Percentiles rank a stretch among this genome's conserved stretches.
These are phyloP conservation scores for Isaurus tuberculatus DNA, from an alignment of 92 coral and sea anemone genomes.

Conservation along the genomic window DNA sequence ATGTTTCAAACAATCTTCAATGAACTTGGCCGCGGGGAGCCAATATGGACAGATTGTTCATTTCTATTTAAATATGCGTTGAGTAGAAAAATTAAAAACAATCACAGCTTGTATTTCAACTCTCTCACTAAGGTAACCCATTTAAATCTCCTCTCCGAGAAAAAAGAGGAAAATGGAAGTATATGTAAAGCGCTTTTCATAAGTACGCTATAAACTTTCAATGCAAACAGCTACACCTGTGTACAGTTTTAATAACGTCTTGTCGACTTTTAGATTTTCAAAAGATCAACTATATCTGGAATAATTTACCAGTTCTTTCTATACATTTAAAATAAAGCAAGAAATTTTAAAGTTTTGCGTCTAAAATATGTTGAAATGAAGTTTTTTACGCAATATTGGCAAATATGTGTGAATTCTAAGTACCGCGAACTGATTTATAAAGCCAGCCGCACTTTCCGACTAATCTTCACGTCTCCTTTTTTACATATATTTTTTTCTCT, in stretches of 20 bases:
- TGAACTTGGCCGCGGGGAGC: background rate
- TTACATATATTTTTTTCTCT: background rate
- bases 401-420: background rate
- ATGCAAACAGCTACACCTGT: constrained; percentile 37
- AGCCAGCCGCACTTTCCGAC: background rate
- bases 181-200: background rate
- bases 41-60: background rate
- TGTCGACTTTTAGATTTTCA: too few relatives aligned
- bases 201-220: constrained; percentile 11
- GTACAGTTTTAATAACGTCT: constrained; percentile 3
- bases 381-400: background rate
- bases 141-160: background rate
- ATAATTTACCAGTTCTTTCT: background rate
- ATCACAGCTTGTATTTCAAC: background rate
- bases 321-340: background rate
- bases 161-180: background rate
- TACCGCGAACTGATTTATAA: constrained; percentile 5
- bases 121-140: background rate
- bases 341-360: background rate
- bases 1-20: constrained; percentile 9
- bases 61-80: background rate
- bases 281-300: constrained; percentile 8
- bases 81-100: background rate
- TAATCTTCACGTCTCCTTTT: too few relatives aligned
- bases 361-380: background rate